Base-by-base conservation (phyloP, 2,888 invertebrate genomes). In the Rhingia rostrata region DNA sequence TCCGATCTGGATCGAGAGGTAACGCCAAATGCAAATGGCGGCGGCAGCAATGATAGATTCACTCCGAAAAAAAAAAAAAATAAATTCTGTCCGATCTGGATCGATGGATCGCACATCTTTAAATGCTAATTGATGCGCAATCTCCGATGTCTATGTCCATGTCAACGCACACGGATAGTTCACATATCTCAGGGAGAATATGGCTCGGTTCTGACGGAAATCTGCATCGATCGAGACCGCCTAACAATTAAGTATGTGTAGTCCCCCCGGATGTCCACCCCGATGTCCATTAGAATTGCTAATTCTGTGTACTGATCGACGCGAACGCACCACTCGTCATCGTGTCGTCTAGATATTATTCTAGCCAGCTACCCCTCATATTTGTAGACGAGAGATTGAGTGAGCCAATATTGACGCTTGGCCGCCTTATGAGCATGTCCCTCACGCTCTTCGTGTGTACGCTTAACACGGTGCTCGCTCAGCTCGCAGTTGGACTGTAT, bases 401-500 rank as follows among this genome's bases (percentile, higher is more conserved):
- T 63, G 70, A 72, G 33, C 33, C 10, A 56, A 81, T 81, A 67
- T 58, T 83, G 83, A 73, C 72, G 66, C 69, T 69, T 41, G 61
- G 73, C 63, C 61, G 72, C 67, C 78, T 79, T 83, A 74, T 78
- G 83, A 79, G 63, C 78, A 69, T 84, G 79, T 83, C 73, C 72
- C 73, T 78, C 58, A 73, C 56, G 67, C 69, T 78, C 63, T 61
- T 6, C 39, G n/a, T 70, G 54, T 70, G 69, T 60, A 51, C 66
- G 67, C 60, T 67, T 51, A 77, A 77, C 75, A 61, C 67, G 75
- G 69, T 69, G 54, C 12, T 49, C 43, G 39, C 43, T n/a, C 41
- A 37, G 39, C 43, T 9, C 53, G 67, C 70, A 63, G 63, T 81
- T 64, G 69, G 66, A 75, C 64, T 75, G 69, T 77, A 84, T 84